Base-by-base conservation (phyloP, 2,888 invertebrate species). In the Frankliniella fusca region DNA sequence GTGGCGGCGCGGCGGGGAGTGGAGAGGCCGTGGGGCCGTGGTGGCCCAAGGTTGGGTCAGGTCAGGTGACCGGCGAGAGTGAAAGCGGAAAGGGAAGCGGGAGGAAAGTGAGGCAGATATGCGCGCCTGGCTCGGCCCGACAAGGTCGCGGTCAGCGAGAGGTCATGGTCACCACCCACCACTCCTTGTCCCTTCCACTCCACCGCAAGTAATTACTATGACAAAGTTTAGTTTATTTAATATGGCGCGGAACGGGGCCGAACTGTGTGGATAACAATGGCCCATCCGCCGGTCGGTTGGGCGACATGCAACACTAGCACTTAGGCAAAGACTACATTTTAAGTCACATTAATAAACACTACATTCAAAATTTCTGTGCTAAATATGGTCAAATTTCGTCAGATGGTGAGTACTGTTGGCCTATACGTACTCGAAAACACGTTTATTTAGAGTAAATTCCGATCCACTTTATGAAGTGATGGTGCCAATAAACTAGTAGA, bases 291-390 rank as follows among this genome's bases (percentile, higher is more conserved):
- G 70, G 70, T 76, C 70, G 70, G 23, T 76, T 76, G 23, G 70
- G 70, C 23, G 70, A 76, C 70, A 76, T 27, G 70, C 70, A 76
- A 76, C 70, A 76, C 70, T 76, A 27, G 27, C 70, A 76, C 70
- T 76, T 76, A 27, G 70, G 38, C 38, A 38, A 38, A 38, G 38
- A 38, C 38, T 38, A 38, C 38, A 38, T 38, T 38, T 38, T 38
- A 38, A 38, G 38, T 38, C 38, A 38, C 38, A 38, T 38, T 76
- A 12, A 27, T 23, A 27, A 11, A 3, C 23, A 11, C 10, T 27
- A 15, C 12, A 27, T 76, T 76, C 70, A 12, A 76, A 76, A 76
- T 76, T 76, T 27, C 27, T 27, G 70, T 76, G 10, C 12, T 27
- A 11, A 38, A 38, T 61, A 61, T 61, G 61, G 61, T 18, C 61